A percentile compares a stretch with the other conserved stretches of the same genome.
These are phyloP conservation scores for Lepidocolaptes lacrymiger DNA, from an alignment of 2,797 vertebrate genomes.

Conservation along the genomic window DNA sequence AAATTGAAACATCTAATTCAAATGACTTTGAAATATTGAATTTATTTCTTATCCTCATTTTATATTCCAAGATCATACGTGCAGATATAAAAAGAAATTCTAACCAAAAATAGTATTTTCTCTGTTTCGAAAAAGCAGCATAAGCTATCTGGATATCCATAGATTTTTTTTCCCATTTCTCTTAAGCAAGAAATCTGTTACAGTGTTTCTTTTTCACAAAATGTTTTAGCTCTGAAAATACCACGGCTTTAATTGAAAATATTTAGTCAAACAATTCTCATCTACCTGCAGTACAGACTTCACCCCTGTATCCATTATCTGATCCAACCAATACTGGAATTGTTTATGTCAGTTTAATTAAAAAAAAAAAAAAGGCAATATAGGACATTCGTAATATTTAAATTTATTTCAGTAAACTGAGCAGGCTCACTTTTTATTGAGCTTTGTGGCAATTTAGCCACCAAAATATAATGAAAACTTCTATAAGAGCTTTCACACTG, in stretches of 20 bases:
- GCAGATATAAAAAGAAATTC: neutral
- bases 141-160: neutral
- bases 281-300: neutral
- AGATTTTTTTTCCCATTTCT: neutral
- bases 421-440: neutral
- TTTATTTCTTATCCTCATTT: neutral
- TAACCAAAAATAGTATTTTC: neutral
- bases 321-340: neutral
- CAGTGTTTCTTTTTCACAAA: neutral
- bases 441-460: neutral
- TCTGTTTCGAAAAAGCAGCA: neutral
- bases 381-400: neutral
- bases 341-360: neutral
- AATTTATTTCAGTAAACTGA: neutral
- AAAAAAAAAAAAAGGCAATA: neutral
- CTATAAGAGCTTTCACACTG: neutral
- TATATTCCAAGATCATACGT: neutral
- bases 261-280: neutral
- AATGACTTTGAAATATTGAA: neutral
- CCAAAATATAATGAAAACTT: neutral
- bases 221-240: neutral
- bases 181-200: neutral
- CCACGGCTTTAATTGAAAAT: neutral
- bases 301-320: neutral
- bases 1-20: neutral